Base-by-base conservation (phyloP, 2,113 vertebrate species). In the Labeo rohita region DNA sequence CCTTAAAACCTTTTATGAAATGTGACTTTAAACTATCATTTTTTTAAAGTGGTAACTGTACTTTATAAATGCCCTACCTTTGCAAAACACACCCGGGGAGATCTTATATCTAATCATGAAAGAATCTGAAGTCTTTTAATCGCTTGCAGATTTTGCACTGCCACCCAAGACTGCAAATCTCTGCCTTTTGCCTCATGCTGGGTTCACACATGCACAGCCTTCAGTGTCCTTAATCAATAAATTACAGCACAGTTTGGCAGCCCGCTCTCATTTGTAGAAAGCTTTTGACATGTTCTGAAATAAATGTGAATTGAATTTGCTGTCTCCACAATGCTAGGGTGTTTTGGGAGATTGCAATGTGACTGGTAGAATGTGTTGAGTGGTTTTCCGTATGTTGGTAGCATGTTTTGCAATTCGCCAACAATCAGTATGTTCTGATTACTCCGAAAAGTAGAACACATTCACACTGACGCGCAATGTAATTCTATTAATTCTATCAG, bases 81-180 rank as follows among this genome's bases (percentile, higher is more conserved):
- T 16, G 56, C 49, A 56, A 13, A 82, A 50, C 39, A 47, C 61
- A 36, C 63, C 12, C 11, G 5, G 28, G 43, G n/a, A 66, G 59
- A 61, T 34, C 61, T 15, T 8, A 13, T 11, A n/a, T 83, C 21
- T 68, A 83, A 77, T 56, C 59, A 47, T 10, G 68, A 72, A 76
- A 49, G 56, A 68, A 39, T 75, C 54, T 15, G 3, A 70, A 70
- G 61, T 23, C 63, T 43, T 54, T 45, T 23, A 79, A 59, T 70
- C 74, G 6, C 49, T 66, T 39, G n/a, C 72, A 65, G 86, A 75
- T 80, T 65, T 70, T 72, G 39, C 61, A 61, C 49, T 45, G 36
- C 76, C 84, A 85, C 59, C 84, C 74, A 79, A 49, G 52, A 78
- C 34, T 66, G 61, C 43, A 59, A 80, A 39, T 49, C 34, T 56